These are phyloP conservation scores for Sceloporus undulatus DNA, from an alignment of 2,113 vertebrate genomes.

Conservation along the genomic window DNA sequence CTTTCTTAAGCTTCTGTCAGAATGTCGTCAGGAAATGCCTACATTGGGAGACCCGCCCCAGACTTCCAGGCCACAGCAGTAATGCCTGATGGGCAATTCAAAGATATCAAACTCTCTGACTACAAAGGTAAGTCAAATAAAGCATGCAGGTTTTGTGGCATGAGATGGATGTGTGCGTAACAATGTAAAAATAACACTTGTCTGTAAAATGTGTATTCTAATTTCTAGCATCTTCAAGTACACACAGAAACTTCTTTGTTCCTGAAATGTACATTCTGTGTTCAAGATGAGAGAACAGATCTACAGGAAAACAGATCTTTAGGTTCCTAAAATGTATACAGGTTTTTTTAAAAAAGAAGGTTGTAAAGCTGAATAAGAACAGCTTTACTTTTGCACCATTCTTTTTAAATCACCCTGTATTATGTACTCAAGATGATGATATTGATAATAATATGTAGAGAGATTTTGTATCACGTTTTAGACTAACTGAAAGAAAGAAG, in stretches of 20 bases:
- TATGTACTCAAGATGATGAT: too few relatives aligned
- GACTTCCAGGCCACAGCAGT: slow-evolving; percentile 93
- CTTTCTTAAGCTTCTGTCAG: slow-evolving; percentile 67
- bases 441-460: too few relatives aligned
- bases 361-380: too few relatives aligned
- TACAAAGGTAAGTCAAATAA: slow-evolving; percentile 86
- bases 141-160: not conserved
- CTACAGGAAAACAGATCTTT: not conserved
- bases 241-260: not conserved
- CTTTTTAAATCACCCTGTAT: too few relatives aligned
- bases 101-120: slow-evolving; percentile 89
- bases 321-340: too few relatives aligned
- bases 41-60: slow-evolving; percentile 93
- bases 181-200: too few relatives aligned
- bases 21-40: slow-evolving; percentile 95
- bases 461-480: too few relatives aligned
- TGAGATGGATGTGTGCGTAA: not conserved
- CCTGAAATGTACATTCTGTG: not conserved
- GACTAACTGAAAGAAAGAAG: too few relatives aligned
- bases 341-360: too few relatives aligned
- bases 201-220: too few relatives aligned
- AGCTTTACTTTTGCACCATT: too few relatives aligned
- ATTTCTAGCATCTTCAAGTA: not conserved
- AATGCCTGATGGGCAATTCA: slow-evolving; percentile 95
- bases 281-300: not conserved